Evolutionary conservation across 2,888 invertebrate genomes (phyloP).

Genomic region (Beris morrisii): DNA sequence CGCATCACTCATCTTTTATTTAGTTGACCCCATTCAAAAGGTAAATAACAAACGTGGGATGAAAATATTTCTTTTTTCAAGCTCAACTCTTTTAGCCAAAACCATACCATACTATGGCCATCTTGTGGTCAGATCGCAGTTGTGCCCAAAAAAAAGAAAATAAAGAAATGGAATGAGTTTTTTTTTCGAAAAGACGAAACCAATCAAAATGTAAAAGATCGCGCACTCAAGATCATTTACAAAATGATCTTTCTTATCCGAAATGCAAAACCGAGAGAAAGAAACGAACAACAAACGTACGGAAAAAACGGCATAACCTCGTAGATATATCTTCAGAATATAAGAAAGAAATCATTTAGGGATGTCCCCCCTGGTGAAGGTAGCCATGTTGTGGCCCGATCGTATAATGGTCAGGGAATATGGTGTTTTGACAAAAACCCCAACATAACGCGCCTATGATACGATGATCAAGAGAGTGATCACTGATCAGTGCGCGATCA

Average conservation of each 20-base stretch:
- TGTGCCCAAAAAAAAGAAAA: not conserved
- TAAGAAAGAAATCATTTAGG: too few species aligned
- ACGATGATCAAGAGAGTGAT: constrained; percentile 8
- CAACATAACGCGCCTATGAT: constrained; percentile 1
- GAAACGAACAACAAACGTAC: too few species aligned
- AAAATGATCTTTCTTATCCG: constrained; percentile 21
- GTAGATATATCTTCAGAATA: too few species aligned
- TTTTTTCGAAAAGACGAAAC: constrained; percentile 1
- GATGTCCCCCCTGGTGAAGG: too few species aligned
- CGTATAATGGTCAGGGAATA: too few species aligned
- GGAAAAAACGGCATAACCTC: too few species aligned
- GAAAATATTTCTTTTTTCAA: constrained; percentile 3
- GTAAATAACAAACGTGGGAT: constrained; percentile 17
- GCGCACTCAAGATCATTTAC: constrained; percentile 25
- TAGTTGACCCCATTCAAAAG: constrained; percentile 14
- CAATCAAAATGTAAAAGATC: constrained; percentile 23
- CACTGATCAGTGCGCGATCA: constrained; percentile 17
- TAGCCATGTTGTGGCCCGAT: too few species aligned
- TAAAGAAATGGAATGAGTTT: not conserved
- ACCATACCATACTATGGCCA: too few species aligned
- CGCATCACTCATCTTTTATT: constrained; percentile 24
- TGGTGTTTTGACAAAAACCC: too few species aligned
- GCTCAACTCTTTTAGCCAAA: too few species aligned
- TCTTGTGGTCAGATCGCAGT: too few species aligned
- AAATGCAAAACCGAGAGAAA: constrained; percentile 5